A percentile compares a stretch with the other conserved stretches of the same genome.
Evolutionary conservation across 2,113 vertebrate genomes (phyloP).

Genomic region (Salvelinus namaycush): DNA sequence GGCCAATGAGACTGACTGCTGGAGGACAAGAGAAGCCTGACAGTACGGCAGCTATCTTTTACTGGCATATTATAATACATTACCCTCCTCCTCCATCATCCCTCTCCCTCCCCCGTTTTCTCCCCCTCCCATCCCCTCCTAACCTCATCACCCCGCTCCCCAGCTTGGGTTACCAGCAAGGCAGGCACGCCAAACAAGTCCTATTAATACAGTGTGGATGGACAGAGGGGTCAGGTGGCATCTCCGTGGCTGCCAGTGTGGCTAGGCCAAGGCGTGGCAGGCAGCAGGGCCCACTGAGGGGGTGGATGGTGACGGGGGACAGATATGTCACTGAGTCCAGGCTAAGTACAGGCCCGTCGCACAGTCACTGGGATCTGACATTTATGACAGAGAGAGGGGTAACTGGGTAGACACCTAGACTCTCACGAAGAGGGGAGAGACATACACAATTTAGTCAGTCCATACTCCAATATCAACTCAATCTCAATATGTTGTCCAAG

Average conservation of each 20-base stretch:
- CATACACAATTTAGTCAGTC: not conserved
- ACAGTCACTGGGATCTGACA: too few relatives aligned
- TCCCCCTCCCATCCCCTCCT: not conserved
- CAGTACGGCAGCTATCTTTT: not conserved
- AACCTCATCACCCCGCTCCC: slow-evolving; percentile 11
- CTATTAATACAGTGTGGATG: slow-evolving; percentile 56
- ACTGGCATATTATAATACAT: slow-evolving; percentile 49
- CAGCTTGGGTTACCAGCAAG: slow-evolving; percentile 39
- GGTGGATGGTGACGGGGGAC: slow-evolving; percentile 13
- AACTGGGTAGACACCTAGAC: too few relatives aligned
- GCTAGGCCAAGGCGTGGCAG: slow-evolving; percentile 10
- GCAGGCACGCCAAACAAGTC: slow-evolving; percentile 39
- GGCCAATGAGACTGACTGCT: not conserved
- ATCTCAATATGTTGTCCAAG: too few relatives aligned
- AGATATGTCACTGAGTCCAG: slow-evolving; percentile 16
- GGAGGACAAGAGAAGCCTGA: not conserved
- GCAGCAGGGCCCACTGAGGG: not conserved
- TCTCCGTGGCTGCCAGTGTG: slow-evolving; percentile 26
- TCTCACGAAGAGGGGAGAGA: too few relatives aligned
- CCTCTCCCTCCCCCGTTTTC: not conserved
- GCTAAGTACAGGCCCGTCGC: too few relatives aligned
- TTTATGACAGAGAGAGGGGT: too few relatives aligned
- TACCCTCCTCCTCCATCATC: not conserved
- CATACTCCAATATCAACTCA: not conserved
- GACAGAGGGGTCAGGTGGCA: slow-evolving; percentile 43